Conservation (phyloP, 1,140 invertebrate genomes). For the Neotoxoptera formosana region DNA sequence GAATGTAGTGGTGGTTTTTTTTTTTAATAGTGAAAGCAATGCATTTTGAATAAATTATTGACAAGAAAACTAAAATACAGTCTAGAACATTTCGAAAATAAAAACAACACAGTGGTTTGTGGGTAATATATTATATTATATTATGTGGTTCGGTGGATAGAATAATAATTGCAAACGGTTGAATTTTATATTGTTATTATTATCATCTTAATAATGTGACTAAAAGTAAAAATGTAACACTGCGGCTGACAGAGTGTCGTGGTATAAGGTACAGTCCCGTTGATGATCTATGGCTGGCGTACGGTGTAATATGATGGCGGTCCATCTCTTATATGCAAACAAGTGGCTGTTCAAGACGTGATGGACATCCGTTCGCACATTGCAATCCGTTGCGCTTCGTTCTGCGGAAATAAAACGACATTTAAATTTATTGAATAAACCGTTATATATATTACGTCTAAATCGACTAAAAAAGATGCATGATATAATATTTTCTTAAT, state of each 20-base stretch:
- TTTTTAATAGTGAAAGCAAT: conserved; percentile 13
- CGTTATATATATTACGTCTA: too few relatives aligned
- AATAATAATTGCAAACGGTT: not conserved
- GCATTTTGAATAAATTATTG: not conserved
- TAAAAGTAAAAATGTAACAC: not conserved
- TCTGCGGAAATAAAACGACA: not conserved
- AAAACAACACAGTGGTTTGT: not conserved
- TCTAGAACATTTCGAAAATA: conserved; percentile 8
- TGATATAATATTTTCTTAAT: too few relatives aligned
- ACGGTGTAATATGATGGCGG: not conserved
- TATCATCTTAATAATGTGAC: not conserved
- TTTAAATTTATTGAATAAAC: too few relatives aligned
- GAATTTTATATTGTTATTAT: not conserved
- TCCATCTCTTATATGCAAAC: not conserved
- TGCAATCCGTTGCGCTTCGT: conserved; percentile 44
- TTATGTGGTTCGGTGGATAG: not conserved
- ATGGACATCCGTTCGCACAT: conserved; percentile 45
- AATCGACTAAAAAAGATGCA: too few relatives aligned
- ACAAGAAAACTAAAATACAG: not conserved
- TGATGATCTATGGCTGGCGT: not conserved
- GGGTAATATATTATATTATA: not conserved
- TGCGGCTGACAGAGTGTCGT: not conserved
- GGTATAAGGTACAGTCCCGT: not conserved
- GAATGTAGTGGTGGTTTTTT: not conserved
- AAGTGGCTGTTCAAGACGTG: not conserved